Evolutionary conservation across 2,797 vertebrate species (phyloP).

Genomic region (Numenius phaeopus): DNA sequence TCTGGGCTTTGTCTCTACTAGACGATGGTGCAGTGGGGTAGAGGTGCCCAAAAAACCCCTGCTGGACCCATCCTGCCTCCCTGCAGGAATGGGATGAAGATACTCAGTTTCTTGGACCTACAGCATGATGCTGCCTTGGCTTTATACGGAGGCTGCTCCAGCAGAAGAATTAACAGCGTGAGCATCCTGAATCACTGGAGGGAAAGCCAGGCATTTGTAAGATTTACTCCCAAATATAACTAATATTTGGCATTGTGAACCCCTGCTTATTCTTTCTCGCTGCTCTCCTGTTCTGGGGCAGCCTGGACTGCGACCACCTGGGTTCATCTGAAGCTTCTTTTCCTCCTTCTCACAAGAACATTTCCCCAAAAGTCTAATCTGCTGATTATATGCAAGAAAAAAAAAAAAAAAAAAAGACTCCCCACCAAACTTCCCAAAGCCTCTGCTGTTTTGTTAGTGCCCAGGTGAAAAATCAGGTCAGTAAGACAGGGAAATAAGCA

Average conservation of each 20-base stretch:
- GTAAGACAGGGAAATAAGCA: background rate
- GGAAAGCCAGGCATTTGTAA: background rate
- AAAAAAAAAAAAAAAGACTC: background rate
- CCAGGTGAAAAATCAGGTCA: background rate
- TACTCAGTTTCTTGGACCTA: rapidly evolving
- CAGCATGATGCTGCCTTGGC: rapidly evolving
- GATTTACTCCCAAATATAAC: background rate
- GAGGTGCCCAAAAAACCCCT: background rate
- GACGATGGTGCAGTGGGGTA: background rate
- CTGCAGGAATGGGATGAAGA: background rate
- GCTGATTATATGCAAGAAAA: background rate
- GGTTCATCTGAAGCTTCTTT: background rate
- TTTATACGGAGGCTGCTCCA: background rate
- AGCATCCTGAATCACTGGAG: background rate
- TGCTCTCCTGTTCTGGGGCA: background rate
- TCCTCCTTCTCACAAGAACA: background rate
- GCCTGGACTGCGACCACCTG: background rate
- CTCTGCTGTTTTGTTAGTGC: rapidly evolving
- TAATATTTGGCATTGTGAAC: background rate
- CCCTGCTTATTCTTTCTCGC: background rate
- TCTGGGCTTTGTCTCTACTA: background rate
- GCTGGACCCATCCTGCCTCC: background rate
- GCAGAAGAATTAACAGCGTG: rapidly evolving
- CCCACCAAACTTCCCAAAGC: background rate
- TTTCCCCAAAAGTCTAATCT: background rate